Conservation (phyloP, 2,888 invertebrate species). For the Gymnocheta viridis region DNA sequence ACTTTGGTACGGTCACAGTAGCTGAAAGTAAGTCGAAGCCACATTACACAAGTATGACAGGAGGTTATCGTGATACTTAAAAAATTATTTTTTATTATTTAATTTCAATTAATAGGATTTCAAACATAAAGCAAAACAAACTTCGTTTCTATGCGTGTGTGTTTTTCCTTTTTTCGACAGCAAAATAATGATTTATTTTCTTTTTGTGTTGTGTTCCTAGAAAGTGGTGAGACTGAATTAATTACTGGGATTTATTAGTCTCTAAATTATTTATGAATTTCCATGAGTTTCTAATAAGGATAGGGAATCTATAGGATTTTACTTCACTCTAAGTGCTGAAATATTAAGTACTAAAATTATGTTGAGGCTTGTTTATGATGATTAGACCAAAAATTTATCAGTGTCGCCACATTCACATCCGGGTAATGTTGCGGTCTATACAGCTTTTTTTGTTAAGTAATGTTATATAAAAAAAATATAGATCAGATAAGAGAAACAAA, state of each 20-base stretch:
- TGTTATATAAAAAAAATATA: no score
- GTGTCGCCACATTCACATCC: neutral
- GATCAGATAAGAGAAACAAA: no score
- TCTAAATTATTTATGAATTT: neutral
- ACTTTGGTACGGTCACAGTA: constrained; percentile 14
- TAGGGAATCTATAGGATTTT: neutral
- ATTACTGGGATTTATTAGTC: constrained; percentile 21
- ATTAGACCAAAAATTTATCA: neutral
- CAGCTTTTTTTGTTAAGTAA: no score
- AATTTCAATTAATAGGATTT: constrained; percentile 62
- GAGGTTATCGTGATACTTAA: constrained; percentile 17
- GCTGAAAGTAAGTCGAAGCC: neutral
- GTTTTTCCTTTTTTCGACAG: neutral
- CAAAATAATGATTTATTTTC: constrained; percentile 38
- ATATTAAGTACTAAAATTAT: neutral
- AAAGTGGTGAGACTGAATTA: neutral
- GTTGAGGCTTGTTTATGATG: neutral
- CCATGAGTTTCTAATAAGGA: no score
- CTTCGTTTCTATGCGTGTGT: neutral
- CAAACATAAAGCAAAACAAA: constrained; percentile 19
- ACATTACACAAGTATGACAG: neutral
- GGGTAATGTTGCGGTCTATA: neutral
- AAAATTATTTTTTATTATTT: constrained; percentile 39
- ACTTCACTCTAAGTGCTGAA: neutral
- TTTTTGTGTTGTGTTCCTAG: neutral